Conservation (phyloP, 2,888 invertebrate genomes). For the Sphaeridia pumilis region DNA sequence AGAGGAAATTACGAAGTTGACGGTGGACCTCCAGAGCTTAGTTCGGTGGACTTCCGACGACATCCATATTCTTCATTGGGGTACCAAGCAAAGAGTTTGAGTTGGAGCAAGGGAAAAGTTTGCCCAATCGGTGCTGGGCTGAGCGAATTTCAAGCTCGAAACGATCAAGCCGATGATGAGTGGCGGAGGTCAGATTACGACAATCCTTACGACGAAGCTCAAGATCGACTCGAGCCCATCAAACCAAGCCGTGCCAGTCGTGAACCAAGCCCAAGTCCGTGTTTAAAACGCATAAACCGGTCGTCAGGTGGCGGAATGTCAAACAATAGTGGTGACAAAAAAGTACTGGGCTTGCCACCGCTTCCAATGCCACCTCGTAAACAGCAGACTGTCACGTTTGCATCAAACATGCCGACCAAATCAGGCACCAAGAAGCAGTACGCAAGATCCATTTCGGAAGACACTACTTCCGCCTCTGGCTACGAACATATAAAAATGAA, state of each 20-base stretch:
- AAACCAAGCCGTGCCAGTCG: too few species aligned
- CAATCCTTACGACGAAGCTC: constrained; percentile 17
- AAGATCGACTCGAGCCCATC: too few species aligned
- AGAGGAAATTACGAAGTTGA: too few species aligned
- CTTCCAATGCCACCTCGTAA: constrained; percentile 14
- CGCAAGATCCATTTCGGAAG: constrained; percentile 8
- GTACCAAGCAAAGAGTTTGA: constrained; percentile 6
- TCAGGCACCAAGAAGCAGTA: constrained; percentile 2
- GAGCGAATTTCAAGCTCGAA: constrained; percentile 28
- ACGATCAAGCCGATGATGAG: not conserved
- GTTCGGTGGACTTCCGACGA: constrained; percentile 10
- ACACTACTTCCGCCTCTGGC: constrained; percentile 16
- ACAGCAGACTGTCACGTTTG: not conserved
- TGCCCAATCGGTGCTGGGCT: not conserved
- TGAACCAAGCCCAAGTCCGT: constrained; percentile 31
- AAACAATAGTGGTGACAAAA: constrained; percentile 2
- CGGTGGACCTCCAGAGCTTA: constrained; percentile 10
- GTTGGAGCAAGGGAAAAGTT: constrained; percentile 3
- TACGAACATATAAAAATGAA: constrained; percentile 33
- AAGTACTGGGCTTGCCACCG: constrained; percentile 30
- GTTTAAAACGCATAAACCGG: constrained; percentile 30
- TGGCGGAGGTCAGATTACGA: too few species aligned
- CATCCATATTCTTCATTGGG: constrained; percentile 2
- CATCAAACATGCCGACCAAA: not conserved
- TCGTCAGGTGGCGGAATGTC: constrained; percentile 6